Evolutionary conservation across 2,797 vertebrate genomes (phyloP), one percentile per base, ranked within the genome.

Genomic region (Potorous gilbertii): DNA sequence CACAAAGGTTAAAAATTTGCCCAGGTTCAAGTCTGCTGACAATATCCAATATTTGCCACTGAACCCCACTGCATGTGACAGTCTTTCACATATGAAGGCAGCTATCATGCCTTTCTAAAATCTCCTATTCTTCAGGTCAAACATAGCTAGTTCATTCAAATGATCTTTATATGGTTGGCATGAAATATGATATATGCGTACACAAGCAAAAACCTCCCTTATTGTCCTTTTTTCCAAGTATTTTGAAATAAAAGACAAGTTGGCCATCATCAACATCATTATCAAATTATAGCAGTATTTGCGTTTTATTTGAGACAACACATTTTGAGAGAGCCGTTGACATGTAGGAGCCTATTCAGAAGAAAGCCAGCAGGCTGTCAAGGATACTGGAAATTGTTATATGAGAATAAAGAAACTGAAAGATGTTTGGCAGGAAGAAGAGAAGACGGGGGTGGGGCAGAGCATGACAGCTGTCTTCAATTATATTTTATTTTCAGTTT

Each of bases 401-500:
- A 74, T 40, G n/a, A 74, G 66, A 40, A 40, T 74, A 74, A 74
- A 66, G 62, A 74, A 40, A 40, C 14, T 74, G 8, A 74, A 74
- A 21, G 18, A 40, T 74, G 16, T 74, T 40, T 74, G 16, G 1
- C 62, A 74, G 18, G 66, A 74, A 9, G 31, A 40, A 81, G n/a
- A 81, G n/a, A 46, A 81, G n/a, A 24, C 21, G 1, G n/a, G 18
- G 0, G 59, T 1, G 4, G 66, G 66, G 8, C n/a, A 81, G 18
- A 18, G 1, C 8, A 40, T 74, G 66, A 40, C 66, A 74, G 16
- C 66, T 74, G 6, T 74, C n/a, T 40, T 74, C 66, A 40, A 74
- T 40, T 40, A 74, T 40, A 74, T 74, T 97, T 98, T 98, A 96
- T 98, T 98, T 98, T 96, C 96, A 95, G 98, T 97, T 96, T 96